phyloP scores from a whole-genome alignment of 2,888 invertebrate genomes.

The Rhagonycha fulva region DNA sequence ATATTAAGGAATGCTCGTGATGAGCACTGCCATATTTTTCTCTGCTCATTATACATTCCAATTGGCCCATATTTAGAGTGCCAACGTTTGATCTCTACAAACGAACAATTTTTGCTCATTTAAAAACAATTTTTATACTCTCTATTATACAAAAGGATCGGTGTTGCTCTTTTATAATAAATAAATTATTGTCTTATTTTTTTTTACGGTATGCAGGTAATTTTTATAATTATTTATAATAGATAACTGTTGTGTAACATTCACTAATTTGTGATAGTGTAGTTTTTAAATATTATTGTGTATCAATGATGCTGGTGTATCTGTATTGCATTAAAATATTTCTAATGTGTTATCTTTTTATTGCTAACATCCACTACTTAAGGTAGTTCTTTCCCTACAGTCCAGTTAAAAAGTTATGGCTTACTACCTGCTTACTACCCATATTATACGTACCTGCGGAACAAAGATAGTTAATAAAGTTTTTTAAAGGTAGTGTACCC shows the following conservation, averaged over 20 bases:
- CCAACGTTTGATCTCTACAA: conserved; percentile 1
- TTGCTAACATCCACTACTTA: too few species aligned
- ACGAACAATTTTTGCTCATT: neutral
- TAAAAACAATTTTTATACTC: neutral
- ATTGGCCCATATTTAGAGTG: neutral
- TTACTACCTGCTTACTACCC: too few species aligned
- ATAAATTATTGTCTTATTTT: conserved; percentile 2
- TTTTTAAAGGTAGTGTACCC: too few species aligned
- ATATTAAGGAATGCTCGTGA: neutral
- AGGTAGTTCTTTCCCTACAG: too few species aligned
- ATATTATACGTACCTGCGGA: too few species aligned
- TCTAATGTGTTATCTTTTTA: conserved; percentile 5
- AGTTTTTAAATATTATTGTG: conserved; percentile 23
- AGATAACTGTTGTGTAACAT: conserved; percentile 13
- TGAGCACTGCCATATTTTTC: conserved; percentile 1
- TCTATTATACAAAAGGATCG: neutral
- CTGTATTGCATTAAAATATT: conserved; percentile 22
- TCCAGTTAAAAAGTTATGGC: too few species aligned
- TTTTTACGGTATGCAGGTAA: conserved; percentile 7
- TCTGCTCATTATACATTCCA: neutral
- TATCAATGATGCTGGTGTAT: conserved; percentile 24
- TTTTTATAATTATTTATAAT: conserved; percentile 11
- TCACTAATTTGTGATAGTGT: conserved; percentile 21
- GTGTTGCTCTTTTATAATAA: neutral
- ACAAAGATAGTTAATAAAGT: too few species aligned